These are phyloP conservation scores for Elgaria multicarinata DNA, from an alignment of 2,113 vertebrate genomes.

Conservation along the genomic window DNA sequence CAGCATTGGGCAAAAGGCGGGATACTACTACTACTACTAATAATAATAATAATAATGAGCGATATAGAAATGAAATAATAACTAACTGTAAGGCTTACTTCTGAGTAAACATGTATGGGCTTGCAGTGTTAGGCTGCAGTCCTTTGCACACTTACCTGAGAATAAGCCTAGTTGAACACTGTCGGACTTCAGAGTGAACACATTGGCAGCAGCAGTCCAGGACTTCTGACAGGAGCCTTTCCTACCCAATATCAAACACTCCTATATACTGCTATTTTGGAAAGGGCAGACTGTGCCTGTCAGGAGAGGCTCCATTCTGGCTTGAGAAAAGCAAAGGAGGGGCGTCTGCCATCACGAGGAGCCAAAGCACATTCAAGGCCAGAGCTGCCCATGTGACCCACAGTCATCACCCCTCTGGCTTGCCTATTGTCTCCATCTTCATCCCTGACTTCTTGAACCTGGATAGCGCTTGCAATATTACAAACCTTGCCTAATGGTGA, in stretches of 20 bases:
- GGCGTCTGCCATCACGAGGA: not conserved
- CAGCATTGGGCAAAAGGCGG: too few relatives aligned
- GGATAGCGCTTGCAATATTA: not conserved
- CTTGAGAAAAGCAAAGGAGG: not conserved
- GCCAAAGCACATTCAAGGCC: not conserved
- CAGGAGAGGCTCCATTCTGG: not conserved
- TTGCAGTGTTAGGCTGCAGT: not conserved
- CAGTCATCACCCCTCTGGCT: not conserved
- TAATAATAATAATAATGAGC: too few relatives aligned
- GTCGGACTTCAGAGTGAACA: not conserved
- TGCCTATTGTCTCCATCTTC: not conserved
- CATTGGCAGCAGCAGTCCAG: not conserved
- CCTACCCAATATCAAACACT: not conserved
- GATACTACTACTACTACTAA: too few relatives aligned
- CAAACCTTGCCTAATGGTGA: not conserved
- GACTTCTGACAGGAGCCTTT: not conserved
- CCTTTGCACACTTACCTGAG: too few relatives aligned
- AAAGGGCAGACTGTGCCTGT: not conserved
- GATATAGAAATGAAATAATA: too few relatives aligned
- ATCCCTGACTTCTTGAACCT: not conserved
- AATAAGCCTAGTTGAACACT: not conserved
- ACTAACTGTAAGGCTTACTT: not conserved
- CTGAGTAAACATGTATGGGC: not conserved
- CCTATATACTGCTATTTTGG: not conserved
- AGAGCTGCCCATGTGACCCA: not conserved